These are phyloP conservation scores for Luperina nickerlii DNA, from an alignment of 2,888 invertebrate species.

Conservation along the genomic window DNA sequence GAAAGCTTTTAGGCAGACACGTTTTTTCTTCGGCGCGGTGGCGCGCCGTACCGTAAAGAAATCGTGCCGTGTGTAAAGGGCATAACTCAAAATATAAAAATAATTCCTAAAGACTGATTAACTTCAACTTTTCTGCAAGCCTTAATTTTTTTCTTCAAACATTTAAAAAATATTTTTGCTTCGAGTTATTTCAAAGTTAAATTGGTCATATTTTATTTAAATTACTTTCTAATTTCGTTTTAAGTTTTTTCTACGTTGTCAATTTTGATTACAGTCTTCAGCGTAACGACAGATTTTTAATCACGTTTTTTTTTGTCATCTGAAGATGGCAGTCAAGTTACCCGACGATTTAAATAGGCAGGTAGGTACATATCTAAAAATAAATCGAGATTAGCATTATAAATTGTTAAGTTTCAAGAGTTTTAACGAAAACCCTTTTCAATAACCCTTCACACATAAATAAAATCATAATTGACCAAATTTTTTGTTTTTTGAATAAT, in stretches of 20 bases:
- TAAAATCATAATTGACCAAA: background rate
- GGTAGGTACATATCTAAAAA: background rate
- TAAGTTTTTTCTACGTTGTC: slow-evolving; percentile 53
- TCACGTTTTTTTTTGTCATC: slow-evolving; percentile 48
- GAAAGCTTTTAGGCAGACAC: too few species aligned
- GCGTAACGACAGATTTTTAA: slow-evolving; percentile 50
- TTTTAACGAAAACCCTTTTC: background rate
- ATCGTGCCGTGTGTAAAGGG: background rate
- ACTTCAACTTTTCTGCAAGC: slow-evolving; percentile 8
- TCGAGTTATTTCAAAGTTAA: slow-evolving; percentile 66
- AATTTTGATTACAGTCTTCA: slow-evolving; percentile 52
- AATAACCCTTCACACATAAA: background rate
- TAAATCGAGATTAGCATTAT: background rate
- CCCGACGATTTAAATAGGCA: background rate
- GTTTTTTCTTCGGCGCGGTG: too few species aligned
- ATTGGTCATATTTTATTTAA: slow-evolving; percentile 71
- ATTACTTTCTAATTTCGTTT: slow-evolving; percentile 69
- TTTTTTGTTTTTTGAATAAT: too few species aligned
- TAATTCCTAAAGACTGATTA: slow-evolving; percentile 5
- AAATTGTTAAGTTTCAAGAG: background rate
- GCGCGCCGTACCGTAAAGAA: background rate
- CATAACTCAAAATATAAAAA: slow-evolving; percentile 1
- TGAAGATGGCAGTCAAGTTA: slow-evolving; percentile 23
- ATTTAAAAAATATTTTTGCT: slow-evolving; percentile 38
- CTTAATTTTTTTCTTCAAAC: slow-evolving; percentile 22